A percentile compares a stretch with the other conserved stretches of the same genome.
Evolutionary conservation across 1,140 invertebrate species (phyloP).

Genomic region (Drosophila orosa): DNA sequence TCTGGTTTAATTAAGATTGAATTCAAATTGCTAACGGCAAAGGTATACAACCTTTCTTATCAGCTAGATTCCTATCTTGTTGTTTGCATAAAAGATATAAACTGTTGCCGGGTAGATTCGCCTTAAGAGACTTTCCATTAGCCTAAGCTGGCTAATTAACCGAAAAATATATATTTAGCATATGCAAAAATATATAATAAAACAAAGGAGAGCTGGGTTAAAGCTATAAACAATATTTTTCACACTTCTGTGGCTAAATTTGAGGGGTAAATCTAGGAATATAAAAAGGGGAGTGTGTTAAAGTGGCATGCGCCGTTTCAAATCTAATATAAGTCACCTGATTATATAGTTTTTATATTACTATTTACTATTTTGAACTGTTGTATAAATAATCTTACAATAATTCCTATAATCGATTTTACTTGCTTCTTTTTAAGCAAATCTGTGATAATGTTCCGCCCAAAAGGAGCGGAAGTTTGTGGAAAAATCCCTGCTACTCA

Average conservation of each 20-base stretch:
- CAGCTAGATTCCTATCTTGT: background rate
- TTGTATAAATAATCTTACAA: background rate
- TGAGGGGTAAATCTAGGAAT: background rate
- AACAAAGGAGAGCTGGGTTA: background rate
- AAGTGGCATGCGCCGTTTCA: too few species aligned
- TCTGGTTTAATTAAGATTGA: background rate
- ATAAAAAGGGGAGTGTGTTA: constrained; percentile 12
- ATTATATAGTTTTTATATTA: background rate
- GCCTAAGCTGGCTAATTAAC: constrained; percentile 19
- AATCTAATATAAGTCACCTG: background rate
- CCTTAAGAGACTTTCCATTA: constrained; percentile 19
- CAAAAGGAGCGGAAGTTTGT: background rate
- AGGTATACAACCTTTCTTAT: background rate
- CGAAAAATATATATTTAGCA: constrained; percentile 8
- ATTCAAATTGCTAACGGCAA: background rate
- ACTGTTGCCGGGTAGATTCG: constrained; percentile 5
- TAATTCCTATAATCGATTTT: background rate
- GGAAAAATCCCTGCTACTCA: constrained; percentile 73
- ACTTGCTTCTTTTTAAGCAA: background rate
- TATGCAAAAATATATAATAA: constrained; percentile 1
- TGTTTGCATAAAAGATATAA: background rate
- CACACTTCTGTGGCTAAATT: constrained; percentile 4
- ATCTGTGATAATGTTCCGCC: background rate
- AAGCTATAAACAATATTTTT: constrained; percentile 17
- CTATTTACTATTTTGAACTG: background rate